phyloP scores from a whole-genome alignment of 2,113 vertebrate species.

The Ophthalmolycus amberensis region DNA sequence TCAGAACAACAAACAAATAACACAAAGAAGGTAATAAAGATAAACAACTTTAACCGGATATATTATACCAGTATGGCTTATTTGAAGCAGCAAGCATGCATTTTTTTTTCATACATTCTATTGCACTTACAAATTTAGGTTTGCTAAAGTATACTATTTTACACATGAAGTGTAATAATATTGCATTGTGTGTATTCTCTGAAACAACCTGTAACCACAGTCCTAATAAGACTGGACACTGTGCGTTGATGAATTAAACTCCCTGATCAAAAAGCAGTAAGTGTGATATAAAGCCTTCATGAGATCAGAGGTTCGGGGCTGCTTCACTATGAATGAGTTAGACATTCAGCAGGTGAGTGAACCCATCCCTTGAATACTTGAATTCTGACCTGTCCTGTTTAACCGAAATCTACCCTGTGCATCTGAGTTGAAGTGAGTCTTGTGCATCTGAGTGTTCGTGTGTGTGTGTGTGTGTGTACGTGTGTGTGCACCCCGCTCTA shows the following conservation, averaged over 20 bases:
- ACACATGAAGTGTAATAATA: conserved; percentile 16
- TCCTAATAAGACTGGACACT: not conserved
- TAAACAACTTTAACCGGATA: conserved; percentile 1
- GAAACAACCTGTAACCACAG: not conserved
- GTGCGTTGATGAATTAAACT: not conserved
- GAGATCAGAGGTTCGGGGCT: not conserved
- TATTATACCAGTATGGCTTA: conserved; percentile 14
- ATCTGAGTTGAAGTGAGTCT: conserved; percentile 26
- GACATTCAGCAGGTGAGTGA: conserved; percentile 3
- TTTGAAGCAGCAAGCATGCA: conserved; percentile 31
- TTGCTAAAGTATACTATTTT: conserved; percentile 16
- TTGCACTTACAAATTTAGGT: not conserved
- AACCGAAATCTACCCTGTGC: conserved; percentile 23
- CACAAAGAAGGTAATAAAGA: not conserved
- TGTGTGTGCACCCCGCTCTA: not conserved
- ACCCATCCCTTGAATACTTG: conserved; percentile 2
- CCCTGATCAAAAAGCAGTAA: not conserved
- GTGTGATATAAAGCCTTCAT: not conserved
- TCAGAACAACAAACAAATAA: not conserved
- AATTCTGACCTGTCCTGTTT: not conserved
- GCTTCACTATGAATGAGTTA: not conserved
- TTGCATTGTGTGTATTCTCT: conserved; percentile 3
- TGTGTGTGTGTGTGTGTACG: conserved; percentile 22
- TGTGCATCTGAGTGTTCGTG: conserved; percentile 1
- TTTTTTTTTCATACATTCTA: conserved; percentile 4